These are phyloP conservation scores for Rallus limicola DNA, from an alignment of 2,113 vertebrate genomes.

Conservation along the genomic window DNA sequence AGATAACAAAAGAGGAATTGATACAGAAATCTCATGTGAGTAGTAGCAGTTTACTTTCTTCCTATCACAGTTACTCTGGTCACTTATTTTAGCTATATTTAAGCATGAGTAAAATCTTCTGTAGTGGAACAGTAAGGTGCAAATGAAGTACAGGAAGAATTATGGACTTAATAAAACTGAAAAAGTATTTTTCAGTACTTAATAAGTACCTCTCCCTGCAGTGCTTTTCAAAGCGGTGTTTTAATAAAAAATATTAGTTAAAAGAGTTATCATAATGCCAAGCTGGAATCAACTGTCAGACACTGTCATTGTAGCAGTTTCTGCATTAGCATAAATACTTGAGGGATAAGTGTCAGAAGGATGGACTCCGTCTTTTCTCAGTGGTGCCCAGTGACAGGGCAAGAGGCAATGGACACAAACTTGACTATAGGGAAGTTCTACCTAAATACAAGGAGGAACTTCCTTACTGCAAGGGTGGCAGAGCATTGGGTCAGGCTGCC, in stretches of 20 bases:
- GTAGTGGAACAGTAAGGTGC: background rate
- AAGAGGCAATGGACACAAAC: no score
- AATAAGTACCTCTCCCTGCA: background rate
- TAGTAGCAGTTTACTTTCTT: conserved; percentile 12
- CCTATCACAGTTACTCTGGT: background rate
- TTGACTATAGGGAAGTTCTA: no score
- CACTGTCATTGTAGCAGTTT: background rate
- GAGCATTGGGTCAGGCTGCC: no score
- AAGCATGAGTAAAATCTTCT: background rate
- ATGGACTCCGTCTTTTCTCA: no score
- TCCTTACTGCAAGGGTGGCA: no score
- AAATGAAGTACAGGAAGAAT: background rate
- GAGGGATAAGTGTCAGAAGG: no score
- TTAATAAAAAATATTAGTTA: background rate
- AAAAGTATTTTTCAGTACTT: background rate
- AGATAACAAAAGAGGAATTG: conserved; percentile 97
- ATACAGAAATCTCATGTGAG: conserved; percentile 98
- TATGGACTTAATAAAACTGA: background rate
- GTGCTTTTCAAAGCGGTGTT: background rate
- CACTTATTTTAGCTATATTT: background rate
- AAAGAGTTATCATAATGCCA: background rate
- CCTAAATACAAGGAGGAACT: no score
- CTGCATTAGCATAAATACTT: no score
- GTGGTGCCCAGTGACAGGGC: no score
- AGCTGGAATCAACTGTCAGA: background rate